Evolutionary conservation across 2,113 vertebrate species (phyloP), one percentile per base, ranked within the genome.

Genomic region (Chauna torquata): DNA sequence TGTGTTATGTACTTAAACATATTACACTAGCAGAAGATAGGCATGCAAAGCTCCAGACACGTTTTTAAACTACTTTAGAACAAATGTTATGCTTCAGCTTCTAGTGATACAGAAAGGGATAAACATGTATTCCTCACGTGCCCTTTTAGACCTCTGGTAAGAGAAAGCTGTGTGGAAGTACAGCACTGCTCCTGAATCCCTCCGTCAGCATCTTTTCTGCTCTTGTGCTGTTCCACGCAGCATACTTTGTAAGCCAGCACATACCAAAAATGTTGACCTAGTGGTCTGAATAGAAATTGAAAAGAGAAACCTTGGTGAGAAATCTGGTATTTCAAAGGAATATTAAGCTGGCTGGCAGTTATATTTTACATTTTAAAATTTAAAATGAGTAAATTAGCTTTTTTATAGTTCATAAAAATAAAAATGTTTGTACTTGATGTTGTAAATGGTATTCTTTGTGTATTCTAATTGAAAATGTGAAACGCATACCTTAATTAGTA

Each of bases 101-200:
- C 61, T 68, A 50, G 11, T 6, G 50, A 24, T 12, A 54, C 2
- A 16, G 52, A 44, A 66, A 49, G 23, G 32, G 42, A 14, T 6
- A 71, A 59, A 11, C 3, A 1, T 1, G 10, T 40, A 3, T 54
- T 85, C 13, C 40, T 28, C 23, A 3, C 0, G 2, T 28, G 25
- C 55, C 40, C 27, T 49, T 25, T 50, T 59, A 70, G 14, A 22
- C 24, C n/a, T 30, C 5, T 1, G 2, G 38, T 55, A 17, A 55
- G 28, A 22, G 59, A 58, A 25, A 27, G 0, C 6, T 32, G 12
- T 6, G 16, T 20, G 25, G 45, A 69, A 79, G 17, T 6, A 27
- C 24, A 74, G 20, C 8, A 57, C 55, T 52, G 44, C 32, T 69
- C 50, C 20, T 2, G 7, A 57, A 36, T 36, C 36, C 22, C 15